Evolutionary conservation across 2,888 invertebrate genomes (phyloP).

Genomic region (Volucella inflata): DNA sequence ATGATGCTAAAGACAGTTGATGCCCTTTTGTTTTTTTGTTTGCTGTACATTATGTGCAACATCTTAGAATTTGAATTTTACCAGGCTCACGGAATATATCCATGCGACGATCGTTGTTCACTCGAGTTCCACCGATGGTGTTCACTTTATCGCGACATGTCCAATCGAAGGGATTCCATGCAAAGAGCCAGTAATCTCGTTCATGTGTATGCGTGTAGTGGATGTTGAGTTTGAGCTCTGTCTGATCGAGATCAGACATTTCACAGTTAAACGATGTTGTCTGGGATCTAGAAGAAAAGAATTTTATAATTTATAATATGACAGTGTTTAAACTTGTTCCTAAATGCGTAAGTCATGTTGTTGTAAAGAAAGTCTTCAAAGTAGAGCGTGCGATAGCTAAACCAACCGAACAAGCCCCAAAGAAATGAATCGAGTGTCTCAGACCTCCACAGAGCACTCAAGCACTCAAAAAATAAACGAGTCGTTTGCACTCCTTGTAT

Average conservation of each 20-base stretch:
- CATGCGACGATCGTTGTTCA: conserved; percentile 84
- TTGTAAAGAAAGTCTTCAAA: neutral
- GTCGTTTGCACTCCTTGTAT: too few relatives aligned
- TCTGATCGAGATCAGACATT: conserved; percentile 90
- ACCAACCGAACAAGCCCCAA: too few relatives aligned
- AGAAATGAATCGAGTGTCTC: too few relatives aligned
- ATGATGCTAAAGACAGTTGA: conserved; percentile 73
- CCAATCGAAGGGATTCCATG: conserved; percentile 91
- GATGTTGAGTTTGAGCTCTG: conserved; percentile 89
- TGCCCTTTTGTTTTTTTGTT: conserved; percentile 34
- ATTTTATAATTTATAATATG: too few relatives aligned
- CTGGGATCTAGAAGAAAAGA: conserved; percentile 79
- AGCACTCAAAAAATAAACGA: too few relatives aligned
- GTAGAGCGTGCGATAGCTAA: too few relatives aligned
- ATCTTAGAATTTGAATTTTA: conserved; percentile 83
- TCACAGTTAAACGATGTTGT: conserved; percentile 87
- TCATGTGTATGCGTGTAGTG: conserved; percentile 88
- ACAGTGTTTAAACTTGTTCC: too few relatives aligned
- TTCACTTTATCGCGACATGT: conserved; percentile 86
- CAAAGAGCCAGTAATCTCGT: conserved; percentile 88
- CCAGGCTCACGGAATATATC: conserved; percentile 84
- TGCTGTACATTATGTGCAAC: conserved; percentile 82
- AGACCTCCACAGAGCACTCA: too few relatives aligned
- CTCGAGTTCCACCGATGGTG: conserved; percentile 83
- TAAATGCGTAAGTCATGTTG: neutral